A percentile compares a stretch with the other conserved stretches of the same genome.
phyloP scores from a whole-genome alignment of 2,888 invertebrate species.

The Baccha elongata region DNA sequence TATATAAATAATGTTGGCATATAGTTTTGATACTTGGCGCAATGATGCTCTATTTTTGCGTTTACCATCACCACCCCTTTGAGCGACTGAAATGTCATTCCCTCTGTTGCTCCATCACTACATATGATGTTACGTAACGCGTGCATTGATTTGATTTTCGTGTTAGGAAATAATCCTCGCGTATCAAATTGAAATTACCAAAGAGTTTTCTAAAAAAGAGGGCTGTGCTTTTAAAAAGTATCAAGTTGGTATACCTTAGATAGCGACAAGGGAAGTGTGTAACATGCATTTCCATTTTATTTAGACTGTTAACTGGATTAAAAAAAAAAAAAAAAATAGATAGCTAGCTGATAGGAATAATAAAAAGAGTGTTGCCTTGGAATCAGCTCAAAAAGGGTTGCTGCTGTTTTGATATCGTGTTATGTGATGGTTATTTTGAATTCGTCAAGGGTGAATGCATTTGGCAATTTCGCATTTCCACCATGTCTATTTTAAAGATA shows the following conservation, averaged over 20 bases:
- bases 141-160: constrained; percentile 70
- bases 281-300: constrained; percentile 52
- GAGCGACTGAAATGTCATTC: constrained; percentile 7
- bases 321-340: constrained; percentile 20
- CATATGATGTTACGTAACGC: constrained; percentile 58
- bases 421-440: constrained; percentile 19
- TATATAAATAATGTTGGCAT: constrained; percentile 11
- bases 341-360: constrained; percentile 16
- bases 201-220: constrained; percentile 33
- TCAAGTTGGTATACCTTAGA: neutral
- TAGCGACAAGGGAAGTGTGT: constrained; percentile 4
- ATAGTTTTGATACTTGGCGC: constrained; percentile 27
- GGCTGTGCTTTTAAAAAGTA: constrained; percentile 13
- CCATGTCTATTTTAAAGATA: constrained; percentile 13
- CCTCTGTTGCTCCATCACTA: constrained; percentile 41
- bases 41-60: constrained; percentile 20
- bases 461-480: constrained; percentile 24
- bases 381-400: constrained; percentile 55
- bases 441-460: constrained; percentile 34
- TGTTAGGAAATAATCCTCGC: constrained; percentile 68
- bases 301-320: constrained; percentile 65
- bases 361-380: constrained; percentile 46
- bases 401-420: constrained; percentile 11
- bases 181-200: constrained; percentile 69
- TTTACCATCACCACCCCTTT: neutral